Conservation (phyloP, 2,113 vertebrate species). For the Cryptomyrus ogoouensis region DNA sequence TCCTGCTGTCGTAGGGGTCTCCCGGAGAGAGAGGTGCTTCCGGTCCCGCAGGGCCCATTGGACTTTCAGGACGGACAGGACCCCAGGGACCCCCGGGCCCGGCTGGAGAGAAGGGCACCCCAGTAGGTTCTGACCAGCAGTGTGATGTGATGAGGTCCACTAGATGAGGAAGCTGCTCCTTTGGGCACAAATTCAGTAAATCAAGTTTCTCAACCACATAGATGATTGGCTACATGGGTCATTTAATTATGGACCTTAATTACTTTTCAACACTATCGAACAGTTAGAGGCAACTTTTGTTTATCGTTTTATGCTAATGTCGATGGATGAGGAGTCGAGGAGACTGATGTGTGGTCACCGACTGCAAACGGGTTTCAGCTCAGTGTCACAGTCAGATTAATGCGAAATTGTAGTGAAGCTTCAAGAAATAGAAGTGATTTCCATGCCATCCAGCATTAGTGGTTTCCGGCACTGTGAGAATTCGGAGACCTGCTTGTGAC, state of each 20-base stretch:
- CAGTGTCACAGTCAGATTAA: not conserved
- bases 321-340: not conserved
- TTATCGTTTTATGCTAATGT: not conserved
- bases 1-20: constrained; percentile 68
- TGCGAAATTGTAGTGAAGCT: not conserved
- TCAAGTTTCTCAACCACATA: not conserved
- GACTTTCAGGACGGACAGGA: constrained; percentile 82
- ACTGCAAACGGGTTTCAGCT: not conserved
- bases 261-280: not conserved
- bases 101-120: constrained; percentile 91
- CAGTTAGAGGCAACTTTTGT: constrained; percentile 15
- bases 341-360: not conserved
- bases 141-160: not conserved
- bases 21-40: constrained; percentile 87
- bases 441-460: not conserved
- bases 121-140: constrained; percentile 67
- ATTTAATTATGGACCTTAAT: not conserved
- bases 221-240: not conserved
- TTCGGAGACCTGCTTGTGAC: not conserved
- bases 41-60: constrained; percentile 86
- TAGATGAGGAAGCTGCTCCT: not conserved
- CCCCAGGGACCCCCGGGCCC: constrained; percentile 90
- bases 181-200: not conserved
- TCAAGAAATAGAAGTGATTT: not conserved
- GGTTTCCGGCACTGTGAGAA: not conserved